Evolutionary conservation across 2,888 invertebrate species (phyloP), one percentile per base, ranked within the genome.

Genomic region (Polyommatus icarus): DNA sequence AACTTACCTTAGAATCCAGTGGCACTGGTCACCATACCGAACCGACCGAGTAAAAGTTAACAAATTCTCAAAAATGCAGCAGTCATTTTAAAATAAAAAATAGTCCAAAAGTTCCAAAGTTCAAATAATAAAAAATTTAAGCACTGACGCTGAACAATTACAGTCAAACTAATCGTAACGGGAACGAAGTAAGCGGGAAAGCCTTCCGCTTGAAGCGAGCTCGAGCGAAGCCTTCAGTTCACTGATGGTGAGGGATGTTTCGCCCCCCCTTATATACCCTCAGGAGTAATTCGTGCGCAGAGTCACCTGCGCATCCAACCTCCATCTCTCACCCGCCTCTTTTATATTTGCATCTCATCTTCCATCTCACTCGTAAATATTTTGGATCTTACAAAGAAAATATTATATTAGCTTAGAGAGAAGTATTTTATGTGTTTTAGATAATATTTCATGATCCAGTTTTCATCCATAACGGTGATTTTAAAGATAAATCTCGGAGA

Each of bases 221-320:
- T 29, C 75, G 75, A 75, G 50, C 75, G 75, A 12, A 24, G 77
- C 73, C 57, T 77, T 67, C 57, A 77, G 20, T 76, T 76, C 12
- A 78, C 78, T 80, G 78, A 59, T 71, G 76, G 57, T 20, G 71
- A 78, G 79, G 79, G 78, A 76, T 71, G 78, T 72, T 57, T 76
- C 79, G 76, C 78, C 80, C 81, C 81, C 83, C 84, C 83, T 83
- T 85, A 76, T 82, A 81, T 84, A 82, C 78, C 78, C 79, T 75
- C 78, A 76, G 82, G 75, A 73, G 15, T 29, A 24, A 82, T 78
- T 76, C 76, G 76, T 85, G 85, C 85, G 85, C 83, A 76, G 79
- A 79, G 80, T 82, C 6, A 86, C 88, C 84, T 88, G 89, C 89
- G 90, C 89, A 86, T 20, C 83, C 76, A 73, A 77, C 81, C 81